Evolutionary conservation across 2,797 vertebrate species (phyloP).

Genomic region (Fundulus diaphanus): DNA sequence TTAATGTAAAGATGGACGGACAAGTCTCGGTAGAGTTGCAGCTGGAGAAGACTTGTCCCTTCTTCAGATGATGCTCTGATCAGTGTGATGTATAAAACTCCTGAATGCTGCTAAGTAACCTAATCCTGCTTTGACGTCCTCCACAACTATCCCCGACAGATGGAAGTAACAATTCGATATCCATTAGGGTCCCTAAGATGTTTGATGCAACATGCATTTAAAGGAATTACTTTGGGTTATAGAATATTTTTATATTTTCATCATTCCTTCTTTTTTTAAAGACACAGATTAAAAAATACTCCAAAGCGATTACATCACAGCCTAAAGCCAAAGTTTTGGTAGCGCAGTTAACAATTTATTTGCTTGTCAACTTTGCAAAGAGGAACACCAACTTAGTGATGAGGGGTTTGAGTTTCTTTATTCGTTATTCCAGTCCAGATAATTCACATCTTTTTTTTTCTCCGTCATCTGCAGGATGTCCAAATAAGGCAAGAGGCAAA

Average conservation of each 20-base stretch:
- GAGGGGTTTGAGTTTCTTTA: conserved; percentile 33
- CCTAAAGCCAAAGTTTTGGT: not conserved
- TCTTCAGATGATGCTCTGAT: too few relatives aligned
- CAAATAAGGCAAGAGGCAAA: conserved; percentile 72
- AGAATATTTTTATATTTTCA: not conserved
- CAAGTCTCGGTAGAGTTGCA: too few relatives aligned
- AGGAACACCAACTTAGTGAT: conserved; percentile 19
- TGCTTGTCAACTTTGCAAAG: not conserved
- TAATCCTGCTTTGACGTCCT: not conserved
- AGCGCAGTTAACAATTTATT: not conserved
- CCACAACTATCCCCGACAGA: too few relatives aligned
- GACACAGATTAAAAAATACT: not conserved
- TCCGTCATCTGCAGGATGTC: conserved; percentile 47
- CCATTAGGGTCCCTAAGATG: too few relatives aligned
- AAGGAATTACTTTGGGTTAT: too few relatives aligned
- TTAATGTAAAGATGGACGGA: too few relatives aligned
- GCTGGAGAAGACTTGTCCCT: too few relatives aligned
- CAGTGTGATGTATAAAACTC: too few relatives aligned
- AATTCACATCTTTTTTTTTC: conserved; percentile 22
- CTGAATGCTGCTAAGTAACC: too few relatives aligned
- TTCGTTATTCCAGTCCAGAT: conserved; percentile 48
- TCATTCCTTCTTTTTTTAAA: not conserved
- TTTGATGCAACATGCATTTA: too few relatives aligned
- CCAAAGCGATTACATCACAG: not conserved
- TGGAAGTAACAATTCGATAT: too few relatives aligned